Base-by-base conservation (phyloP, 2,797 vertebrate species). In the Sebastes matsubarae region DNA sequence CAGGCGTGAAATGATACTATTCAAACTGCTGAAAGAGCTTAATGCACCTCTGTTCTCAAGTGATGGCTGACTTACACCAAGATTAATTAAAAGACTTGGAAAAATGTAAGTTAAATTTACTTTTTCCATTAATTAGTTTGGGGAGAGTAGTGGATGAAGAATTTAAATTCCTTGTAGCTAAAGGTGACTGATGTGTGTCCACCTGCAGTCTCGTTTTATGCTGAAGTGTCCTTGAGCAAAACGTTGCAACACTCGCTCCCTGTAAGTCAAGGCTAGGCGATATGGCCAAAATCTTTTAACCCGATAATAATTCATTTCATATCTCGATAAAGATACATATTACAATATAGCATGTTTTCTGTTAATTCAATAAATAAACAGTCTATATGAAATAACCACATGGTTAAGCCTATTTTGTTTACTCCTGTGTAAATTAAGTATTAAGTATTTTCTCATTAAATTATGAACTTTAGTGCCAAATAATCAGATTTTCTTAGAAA, bases 1-100 rank as follows among this genome's bases (percentile, higher is more conserved):
- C 76, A 55, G 84, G 78, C 71, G 16, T 32, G 20, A 75, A 77
- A 69, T 68, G 75, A 82, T 72, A 72, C 63, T 8, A 34, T 66
- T 59, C 25, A 77, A 29, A 58, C 46, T 54, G 30, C 85, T 76
- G 42, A 79, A 9, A 46, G 29, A 65, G 67, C 68, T 72, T 82
- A 57, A 81, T 38, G 84, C 74, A 68, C 66, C 77, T 76, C 74
- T 30, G 2, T 73, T 83, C 74, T 79, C 60, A 12, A 77, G 65
- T 1, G 68, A 80, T 4, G 72, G 64, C 61, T 50, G 75, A 78
- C 72, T 68, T 68, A 79, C 57, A 75, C 6, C n/a, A 1, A 65
- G 50, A 85, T 78, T 64, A 77, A 86, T 77, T 77, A 64, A 71
- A 65, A 50, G 2, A 50, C 63, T 30, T n/a, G 22, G 25, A 12